A percentile compares a stretch with the other conserved stretches of the same genome.
phyloP scores from a whole-genome alignment of 2,888 invertebrate genomes.

The Anticlea derivata region DNA sequence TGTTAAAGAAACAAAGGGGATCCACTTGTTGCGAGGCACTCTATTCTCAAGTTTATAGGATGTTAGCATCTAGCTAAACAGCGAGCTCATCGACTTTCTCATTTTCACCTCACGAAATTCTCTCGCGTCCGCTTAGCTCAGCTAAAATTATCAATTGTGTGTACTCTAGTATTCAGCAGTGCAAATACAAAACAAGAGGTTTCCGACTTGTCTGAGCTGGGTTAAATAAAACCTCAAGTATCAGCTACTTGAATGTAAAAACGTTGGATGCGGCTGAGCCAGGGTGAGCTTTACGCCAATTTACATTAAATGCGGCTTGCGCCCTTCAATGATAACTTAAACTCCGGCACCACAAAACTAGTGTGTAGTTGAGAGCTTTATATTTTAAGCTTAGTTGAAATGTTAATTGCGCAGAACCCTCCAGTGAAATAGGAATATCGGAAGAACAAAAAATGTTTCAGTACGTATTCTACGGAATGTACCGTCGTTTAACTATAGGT shows the following conservation, averaged over 20 bases:
- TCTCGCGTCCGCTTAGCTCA: constrained; percentile 51
- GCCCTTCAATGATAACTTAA: constrained; percentile 70
- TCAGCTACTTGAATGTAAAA: constrained; percentile 77
- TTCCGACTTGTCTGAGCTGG: constrained; percentile 61
- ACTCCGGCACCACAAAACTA: constrained; percentile 55
- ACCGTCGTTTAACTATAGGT: too few relatives aligned
- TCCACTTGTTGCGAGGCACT: constrained; percentile 54
- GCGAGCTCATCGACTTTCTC: constrained; percentile 51
- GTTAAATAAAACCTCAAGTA: constrained; percentile 73
- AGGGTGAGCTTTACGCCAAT: constrained; percentile 66
- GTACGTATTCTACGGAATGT: neutral
- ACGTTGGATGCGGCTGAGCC: constrained; percentile 62
- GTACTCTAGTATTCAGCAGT: constrained; percentile 64
- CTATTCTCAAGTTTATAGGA: constrained; percentile 53
- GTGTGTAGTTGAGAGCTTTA: constrained; percentile 48
- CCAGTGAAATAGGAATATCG: constrained; percentile 18
- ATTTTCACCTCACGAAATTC: constrained; percentile 58
- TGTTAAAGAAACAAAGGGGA: constrained; percentile 47
- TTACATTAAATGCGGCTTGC: constrained; percentile 80
- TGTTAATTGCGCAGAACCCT: constrained; percentile 37
- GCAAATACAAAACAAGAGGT: constrained; percentile 68
- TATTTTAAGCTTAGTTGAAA: constrained; percentile 42
- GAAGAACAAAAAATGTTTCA: constrained; percentile 13
- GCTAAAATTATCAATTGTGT: constrained; percentile 65
- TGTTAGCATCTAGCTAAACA: constrained; percentile 51